Percentiles rank a stretch among this genome's conserved stretches.
phyloP scores from a whole-genome alignment of 2,113 vertebrate species.

The Scartelaos histophorus region DNA sequence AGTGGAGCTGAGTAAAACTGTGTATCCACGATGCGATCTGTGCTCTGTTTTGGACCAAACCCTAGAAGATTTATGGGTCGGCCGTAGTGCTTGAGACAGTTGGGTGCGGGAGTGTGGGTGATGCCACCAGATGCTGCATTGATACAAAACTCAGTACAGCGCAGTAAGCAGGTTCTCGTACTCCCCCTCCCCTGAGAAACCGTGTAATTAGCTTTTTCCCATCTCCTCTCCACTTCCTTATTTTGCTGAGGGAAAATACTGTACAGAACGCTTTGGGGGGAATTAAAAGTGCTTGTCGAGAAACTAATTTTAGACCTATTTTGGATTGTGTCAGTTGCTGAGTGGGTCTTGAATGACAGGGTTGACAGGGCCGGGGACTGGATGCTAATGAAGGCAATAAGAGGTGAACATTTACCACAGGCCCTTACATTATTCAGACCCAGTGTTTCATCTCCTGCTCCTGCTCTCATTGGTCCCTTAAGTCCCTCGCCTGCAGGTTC shows the following conservation, averaged over 20 bases:
- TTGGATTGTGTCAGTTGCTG: conserved; percentile 54
- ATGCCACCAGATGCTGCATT: conserved; percentile 53
- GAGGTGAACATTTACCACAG: conserved; percentile 61
- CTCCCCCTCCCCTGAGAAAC: conserved; percentile 45
- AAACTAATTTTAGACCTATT: conserved; percentile 71
- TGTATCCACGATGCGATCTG: conserved; percentile 15
- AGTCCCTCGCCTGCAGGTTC: conserved; percentile 28
- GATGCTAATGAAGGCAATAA: conserved; percentile 68
- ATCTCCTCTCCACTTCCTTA: conserved; percentile 53
- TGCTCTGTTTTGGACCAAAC: conserved; percentile 28
- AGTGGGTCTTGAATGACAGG: conserved; percentile 45
- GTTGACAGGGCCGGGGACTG: conserved; percentile 51
- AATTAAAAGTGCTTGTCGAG: conserved; percentile 58
- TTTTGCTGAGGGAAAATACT: conserved; percentile 57
- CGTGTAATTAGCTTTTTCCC: conserved; percentile 59
- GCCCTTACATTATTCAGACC: conserved; percentile 62
- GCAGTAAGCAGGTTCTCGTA: conserved; percentile 65
- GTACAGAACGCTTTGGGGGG: conserved; percentile 56
- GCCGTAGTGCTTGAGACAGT: conserved; percentile 40
- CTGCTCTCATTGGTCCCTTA: conserved; percentile 37
- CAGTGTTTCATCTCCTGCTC: conserved; percentile 51
- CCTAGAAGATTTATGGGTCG: conserved; percentile 47
- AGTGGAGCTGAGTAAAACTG: conserved; percentile 1
- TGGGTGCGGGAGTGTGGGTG: conserved; percentile 47
- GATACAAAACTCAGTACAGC: conserved; percentile 50